Conservation (phyloP, 2,797 vertebrate genomes). For the Ambastaia sidthimunki region DNA sequence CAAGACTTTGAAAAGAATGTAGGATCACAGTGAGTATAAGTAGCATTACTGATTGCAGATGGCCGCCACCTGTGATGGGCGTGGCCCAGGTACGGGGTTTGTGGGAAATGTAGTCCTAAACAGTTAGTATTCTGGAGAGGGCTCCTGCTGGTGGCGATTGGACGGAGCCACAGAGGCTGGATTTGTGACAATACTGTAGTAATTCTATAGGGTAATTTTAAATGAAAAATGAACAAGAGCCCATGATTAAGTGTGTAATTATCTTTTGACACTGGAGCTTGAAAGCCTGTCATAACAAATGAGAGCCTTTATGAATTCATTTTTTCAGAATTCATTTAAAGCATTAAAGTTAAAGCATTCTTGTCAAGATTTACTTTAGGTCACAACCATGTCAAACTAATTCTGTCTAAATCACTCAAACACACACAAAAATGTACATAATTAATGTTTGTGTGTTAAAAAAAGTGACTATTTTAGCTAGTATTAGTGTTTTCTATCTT, state of each 20-base stretch:
- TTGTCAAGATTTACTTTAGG: conserved; percentile 28
- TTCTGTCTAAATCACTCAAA: not conserved
- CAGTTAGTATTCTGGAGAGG: no score
- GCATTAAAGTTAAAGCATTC: conserved; percentile 19
- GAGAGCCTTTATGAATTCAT: conserved; percentile 17
- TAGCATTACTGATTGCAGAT: no score
- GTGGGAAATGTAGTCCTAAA: no score
- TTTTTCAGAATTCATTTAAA: conserved; percentile 31
- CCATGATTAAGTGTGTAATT: conserved; percentile 36
- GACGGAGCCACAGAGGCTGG: no score
- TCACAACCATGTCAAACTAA: conserved; percentile 20
- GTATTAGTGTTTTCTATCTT: not conserved
- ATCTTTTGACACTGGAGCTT: conserved; percentile 35
- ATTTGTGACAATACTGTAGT: no score
- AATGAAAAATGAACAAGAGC: conserved; percentile 34
- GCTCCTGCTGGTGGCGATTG: no score
- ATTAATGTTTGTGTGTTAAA: no score
- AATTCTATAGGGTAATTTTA: not conserved
- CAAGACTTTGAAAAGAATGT: no score
- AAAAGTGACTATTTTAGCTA: not conserved
- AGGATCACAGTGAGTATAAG: no score
- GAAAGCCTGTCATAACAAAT: conserved; percentile 33
- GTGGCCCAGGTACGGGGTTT: no score
- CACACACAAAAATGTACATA: no score
- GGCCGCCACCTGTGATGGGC: no score